These are phyloP conservation scores for Aselliscus stoliczkanus DNA, from an alignment of 2,797 vertebrate species.

Conservation along the genomic window DNA sequence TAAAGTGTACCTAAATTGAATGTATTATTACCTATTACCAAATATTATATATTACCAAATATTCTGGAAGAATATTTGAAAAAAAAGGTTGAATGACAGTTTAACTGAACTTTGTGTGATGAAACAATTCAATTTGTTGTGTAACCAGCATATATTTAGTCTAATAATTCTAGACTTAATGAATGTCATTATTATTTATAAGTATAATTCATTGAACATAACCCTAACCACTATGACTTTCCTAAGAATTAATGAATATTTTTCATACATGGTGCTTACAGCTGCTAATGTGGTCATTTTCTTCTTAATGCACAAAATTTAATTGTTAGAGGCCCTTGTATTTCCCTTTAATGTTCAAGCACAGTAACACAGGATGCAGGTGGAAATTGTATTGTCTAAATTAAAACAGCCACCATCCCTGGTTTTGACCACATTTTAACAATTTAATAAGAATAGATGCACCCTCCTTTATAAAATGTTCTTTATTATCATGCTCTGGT, in stretches of 20 bases:
- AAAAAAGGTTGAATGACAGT: not conserved
- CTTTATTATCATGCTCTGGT: not conserved
- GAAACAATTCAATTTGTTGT: not conserved
- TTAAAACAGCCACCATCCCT: not conserved
- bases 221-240: not conserved
- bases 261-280: not conserved
- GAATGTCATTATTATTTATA: not conserved
- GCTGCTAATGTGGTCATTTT: not conserved
- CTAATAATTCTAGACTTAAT: not conserved
- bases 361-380: not conserved
- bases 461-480: not conserved
- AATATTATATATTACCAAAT: too few relatives aligned
- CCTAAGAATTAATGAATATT: not conserved
- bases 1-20: not conserved
- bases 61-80: not conserved
- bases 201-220: not conserved
- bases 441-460: not conserved
- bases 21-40: not conserved
- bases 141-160: not conserved
- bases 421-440: not conserved
- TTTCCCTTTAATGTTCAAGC: not conserved
- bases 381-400: not conserved
- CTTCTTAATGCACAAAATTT: not conserved
- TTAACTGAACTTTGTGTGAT: not conserved
- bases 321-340: not conserved